Base-by-base conservation (phyloP, 2,113 vertebrate genomes). In the Fregata magnificens region DNA sequence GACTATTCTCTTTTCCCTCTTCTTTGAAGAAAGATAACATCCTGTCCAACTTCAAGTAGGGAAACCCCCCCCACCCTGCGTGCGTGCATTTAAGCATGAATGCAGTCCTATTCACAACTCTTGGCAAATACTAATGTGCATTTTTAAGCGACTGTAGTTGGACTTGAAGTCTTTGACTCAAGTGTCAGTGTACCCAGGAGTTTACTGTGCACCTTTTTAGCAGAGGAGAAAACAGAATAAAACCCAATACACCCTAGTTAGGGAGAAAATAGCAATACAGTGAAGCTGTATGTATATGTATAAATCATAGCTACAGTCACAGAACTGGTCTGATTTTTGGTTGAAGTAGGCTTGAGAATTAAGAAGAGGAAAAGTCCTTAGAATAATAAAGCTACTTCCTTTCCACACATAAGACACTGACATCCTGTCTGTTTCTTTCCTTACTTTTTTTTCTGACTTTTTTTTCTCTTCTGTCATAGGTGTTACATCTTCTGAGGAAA, bases 1-100 rank as follows among this genome's bases (percentile, higher is more conserved):
- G 4, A 69, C 72, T 62, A 88, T 93, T 97, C 65, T 93, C 13
- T 90, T 88, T 92, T 92, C 56, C 59, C 38, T 74, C 76, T 85
- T 73, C 78, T 96, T 95, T 95, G 86, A 94, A 93, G 79, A 93
- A 95, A 83, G 90, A 92, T 28, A 91, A 92, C 92, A 97, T 95
- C 94, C 96, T 97, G 95, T 70, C 88, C 86, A 97, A 1, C 47
- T 10, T 74, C 42, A 20, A 76, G 26, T 3, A 72, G 86, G 77
- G 80, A 96, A 50, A 11, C 20, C 36, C 29, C 67, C 62, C 24
- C 38, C 44, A 38, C 7, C 7, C 36, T 93, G 82, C 0, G 36
- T 94, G 90, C 59, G 52, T 96, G 96, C 90, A n/a, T 63, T 77
- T 83, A 44, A 78, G 42, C 92, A 88, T 78, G 90, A 93, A 76